Evolutionary conservation across 1,140 invertebrate species (phyloP).

Genomic region (Drosophila aff.): DNA sequence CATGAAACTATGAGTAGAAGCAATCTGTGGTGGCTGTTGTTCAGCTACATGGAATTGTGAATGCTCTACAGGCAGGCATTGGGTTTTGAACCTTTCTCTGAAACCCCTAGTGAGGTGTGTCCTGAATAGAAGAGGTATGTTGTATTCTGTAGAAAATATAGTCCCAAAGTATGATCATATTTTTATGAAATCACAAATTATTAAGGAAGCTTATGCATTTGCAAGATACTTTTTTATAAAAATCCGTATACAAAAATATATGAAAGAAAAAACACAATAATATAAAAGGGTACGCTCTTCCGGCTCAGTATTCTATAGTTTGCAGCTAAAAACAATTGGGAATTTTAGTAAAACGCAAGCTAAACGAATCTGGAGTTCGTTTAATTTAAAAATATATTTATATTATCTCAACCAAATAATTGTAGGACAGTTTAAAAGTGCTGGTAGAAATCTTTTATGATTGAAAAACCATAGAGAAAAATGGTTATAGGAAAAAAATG

Average conservation of each 20-base stretch:
- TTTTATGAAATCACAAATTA: too few species aligned
- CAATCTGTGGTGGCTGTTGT: neutral
- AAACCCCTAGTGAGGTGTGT: neutral
- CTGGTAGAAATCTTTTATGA: too few species aligned
- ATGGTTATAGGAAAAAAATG: too few species aligned
- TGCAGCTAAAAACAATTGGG: neutral
- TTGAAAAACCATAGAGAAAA: too few species aligned
- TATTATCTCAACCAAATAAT: neutral
- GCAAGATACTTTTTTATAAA: too few species aligned
- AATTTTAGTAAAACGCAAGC: neutral
- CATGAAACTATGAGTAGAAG: slow-evolving; percentile 14
- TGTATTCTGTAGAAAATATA: neutral
- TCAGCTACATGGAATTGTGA: slow-evolving; percentile 8
- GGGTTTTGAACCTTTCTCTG: neutral
- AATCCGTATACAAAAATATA: too few species aligned
- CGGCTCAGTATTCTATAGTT: neutral
- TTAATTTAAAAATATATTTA: neutral
- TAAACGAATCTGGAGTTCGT: too few species aligned
- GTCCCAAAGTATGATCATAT: too few species aligned
- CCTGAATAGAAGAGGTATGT: neutral
- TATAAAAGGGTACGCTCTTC: neutral
- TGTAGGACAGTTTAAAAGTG: too few species aligned
- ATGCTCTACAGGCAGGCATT: slow-evolving; percentile 1
- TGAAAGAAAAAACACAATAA: too few species aligned
- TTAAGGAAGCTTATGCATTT: too few species aligned